A percentile compares a stretch with the other conserved stretches of the same genome.
Evolutionary conservation across 2,113 vertebrate genomes (phyloP).

Genomic region (Myxocyprinus asiaticus): DNA sequence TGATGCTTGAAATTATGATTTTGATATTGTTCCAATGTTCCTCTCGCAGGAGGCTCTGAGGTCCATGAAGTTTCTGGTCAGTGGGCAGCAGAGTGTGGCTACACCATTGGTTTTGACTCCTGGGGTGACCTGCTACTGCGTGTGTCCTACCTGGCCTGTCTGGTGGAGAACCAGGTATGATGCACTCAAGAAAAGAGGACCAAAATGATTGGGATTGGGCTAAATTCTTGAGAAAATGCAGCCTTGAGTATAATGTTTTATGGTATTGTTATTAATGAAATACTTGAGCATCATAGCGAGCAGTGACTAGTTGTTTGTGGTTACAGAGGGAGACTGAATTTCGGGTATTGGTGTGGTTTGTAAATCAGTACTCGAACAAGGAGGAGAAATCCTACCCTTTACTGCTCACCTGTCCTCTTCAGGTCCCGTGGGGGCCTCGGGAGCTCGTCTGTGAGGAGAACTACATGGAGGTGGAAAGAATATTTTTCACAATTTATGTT

Average conservation of each 20-base stretch:
- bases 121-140: slow-evolving; percentile 52
- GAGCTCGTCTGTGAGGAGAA: slow-evolving; percentile 54
- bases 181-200: background rate
- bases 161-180: slow-evolving; percentile 54
- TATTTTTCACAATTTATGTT: background rate
- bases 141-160: slow-evolving; percentile 56
- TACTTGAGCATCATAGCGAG: background rate
- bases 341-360: slow-evolving; percentile 54
- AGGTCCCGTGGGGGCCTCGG: slow-evolving; percentile 38
- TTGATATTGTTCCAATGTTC: background rate
- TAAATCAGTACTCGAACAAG: slow-evolving; percentile 29
- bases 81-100: slow-evolving; percentile 56
- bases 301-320: background rate
- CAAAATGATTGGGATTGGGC: no score
- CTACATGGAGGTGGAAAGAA: slow-evolving; percentile 50
- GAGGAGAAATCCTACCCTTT: slow-evolving; percentile 44
- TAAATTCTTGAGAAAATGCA: background rate
- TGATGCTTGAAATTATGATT: background rate
- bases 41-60: slow-evolving; percentile 16
- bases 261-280: background rate
- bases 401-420: slow-evolving; percentile 43
- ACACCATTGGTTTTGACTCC: slow-evolving; percentile 44
- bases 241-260: no score
- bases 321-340: slow-evolving; percentile 40
- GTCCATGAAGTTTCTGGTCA: slow-evolving; percentile 38